Conservation (phyloP, 2,888 invertebrate species). For the Hirtodrosophila cameraria region DNA sequence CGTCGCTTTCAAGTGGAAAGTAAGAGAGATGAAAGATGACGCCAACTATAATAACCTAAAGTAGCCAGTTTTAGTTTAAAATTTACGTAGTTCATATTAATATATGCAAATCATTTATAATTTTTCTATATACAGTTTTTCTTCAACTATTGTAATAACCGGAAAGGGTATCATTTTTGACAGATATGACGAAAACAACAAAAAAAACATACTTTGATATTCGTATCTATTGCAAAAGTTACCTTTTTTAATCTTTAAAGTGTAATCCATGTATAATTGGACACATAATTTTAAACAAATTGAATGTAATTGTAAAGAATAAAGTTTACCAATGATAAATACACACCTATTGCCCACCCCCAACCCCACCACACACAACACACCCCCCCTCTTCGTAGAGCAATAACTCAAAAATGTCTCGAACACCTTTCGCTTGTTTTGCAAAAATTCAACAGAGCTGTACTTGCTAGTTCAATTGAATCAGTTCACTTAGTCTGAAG, state of each 20-base stretch:
- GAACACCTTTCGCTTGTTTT: slow-evolving; percentile 57
- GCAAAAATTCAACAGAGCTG: too few species aligned
- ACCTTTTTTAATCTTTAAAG: slow-evolving; percentile 38
- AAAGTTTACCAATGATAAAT: slow-evolving; percentile 77
- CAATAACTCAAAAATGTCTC: too few species aligned
- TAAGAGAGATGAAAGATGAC: slow-evolving; percentile 3
- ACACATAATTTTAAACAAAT: slow-evolving; percentile 65
- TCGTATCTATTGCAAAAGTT: slow-evolving; percentile 19
- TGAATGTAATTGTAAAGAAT: slow-evolving; percentile 75
- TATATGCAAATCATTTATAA: slow-evolving; percentile 48
- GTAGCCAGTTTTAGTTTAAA: slow-evolving; percentile 73
- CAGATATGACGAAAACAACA: too few species aligned
- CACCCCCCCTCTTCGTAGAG: too few species aligned
- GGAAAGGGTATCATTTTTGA: too few species aligned
- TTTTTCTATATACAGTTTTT: slow-evolving; percentile 25
- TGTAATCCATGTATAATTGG: slow-evolving; percentile 52
- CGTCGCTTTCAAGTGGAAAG: slow-evolving; percentile 9
- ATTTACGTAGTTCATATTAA: slow-evolving; percentile 61
- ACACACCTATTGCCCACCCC: slow-evolving; percentile 6
- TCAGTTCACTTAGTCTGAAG: too few species aligned
- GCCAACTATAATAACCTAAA: slow-evolving; percentile 57
- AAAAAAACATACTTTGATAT: not conserved
- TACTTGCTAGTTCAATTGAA: too few species aligned
- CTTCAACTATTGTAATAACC: slow-evolving; percentile 26
- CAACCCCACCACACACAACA: too few species aligned